These are phyloP conservation scores for Zenarchopterus dispar DNA, from an alignment of 2,797 vertebrate species.

Conservation along the genomic window DNA sequence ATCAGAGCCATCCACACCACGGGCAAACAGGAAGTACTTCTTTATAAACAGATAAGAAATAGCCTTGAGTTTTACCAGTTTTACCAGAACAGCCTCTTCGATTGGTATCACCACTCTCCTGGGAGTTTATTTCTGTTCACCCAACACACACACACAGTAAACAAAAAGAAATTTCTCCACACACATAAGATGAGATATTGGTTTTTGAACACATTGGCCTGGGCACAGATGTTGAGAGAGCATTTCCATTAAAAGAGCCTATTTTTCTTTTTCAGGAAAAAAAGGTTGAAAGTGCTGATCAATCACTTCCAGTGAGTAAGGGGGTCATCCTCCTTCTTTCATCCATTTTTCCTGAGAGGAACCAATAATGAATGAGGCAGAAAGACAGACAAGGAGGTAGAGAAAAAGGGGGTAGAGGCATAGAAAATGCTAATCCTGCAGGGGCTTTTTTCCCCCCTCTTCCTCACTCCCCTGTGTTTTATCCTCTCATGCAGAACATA, in stretches of 20 bases:
- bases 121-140: constrained; percentile 40
- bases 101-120: constrained; percentile 4
- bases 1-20: constrained; percentile 70
- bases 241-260: constrained; percentile 47
- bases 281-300: constrained; percentile 74
- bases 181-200: constrained; percentile 9
- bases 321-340: constrained; percentile 74
- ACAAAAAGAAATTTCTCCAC: constrained; percentile 30
- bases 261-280: constrained; percentile 43
- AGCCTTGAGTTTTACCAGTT: constrained; percentile 47
- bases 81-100: constrained; percentile 28
- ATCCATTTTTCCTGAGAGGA: constrained; percentile 67
- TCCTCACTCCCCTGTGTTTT: constrained; percentile 63
- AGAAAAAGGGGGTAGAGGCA: constrained; percentile 61
- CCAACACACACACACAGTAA: constrained; percentile 24
- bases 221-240: constrained; percentile 47
- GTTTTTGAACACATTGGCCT: constrained; percentile 39
- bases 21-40: constrained; percentile 62
- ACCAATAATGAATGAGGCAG: constrained; percentile 63
- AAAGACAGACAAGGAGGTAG: constrained; percentile 56
- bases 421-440: constrained; percentile 79
- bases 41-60: constrained; percentile 67
- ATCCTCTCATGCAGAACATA: constrained; percentile 78
- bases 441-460: constrained; percentile 33
- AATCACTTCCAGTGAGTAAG: constrained; percentile 74